Percentiles rank a stretch among this genome's conserved stretches.
These are phyloP conservation scores for Apolygus lucorum DNA, from an alignment of 1,140 invertebrate genomes.

Conservation along the genomic window DNA sequence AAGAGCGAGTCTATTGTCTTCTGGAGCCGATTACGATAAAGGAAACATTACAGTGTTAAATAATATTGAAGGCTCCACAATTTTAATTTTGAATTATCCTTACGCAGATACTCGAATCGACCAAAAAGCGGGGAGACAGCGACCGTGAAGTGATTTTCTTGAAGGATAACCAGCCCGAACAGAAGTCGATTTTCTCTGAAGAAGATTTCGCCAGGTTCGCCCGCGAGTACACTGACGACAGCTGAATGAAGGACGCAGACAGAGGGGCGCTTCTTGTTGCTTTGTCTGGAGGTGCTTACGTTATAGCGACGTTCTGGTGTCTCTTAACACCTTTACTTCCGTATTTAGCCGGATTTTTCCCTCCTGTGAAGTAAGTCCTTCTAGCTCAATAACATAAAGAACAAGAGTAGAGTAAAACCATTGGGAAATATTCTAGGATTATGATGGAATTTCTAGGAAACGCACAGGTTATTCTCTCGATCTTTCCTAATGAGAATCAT, in stretches of 20 bases:
- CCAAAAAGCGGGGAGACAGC: neutral
- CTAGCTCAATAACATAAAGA: too few species aligned
- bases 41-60: too few species aligned
- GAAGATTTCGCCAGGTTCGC: constrained; percentile 46
- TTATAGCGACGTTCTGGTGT: constrained; percentile 57
- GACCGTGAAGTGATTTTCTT: neutral
- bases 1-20: too few species aligned
- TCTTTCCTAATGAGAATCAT: too few species aligned
- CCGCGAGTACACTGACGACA: constrained; percentile 40
- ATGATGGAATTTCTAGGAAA: too few species aligned
- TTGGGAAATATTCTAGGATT: too few species aligned
- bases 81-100: neutral
- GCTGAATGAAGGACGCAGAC: constrained; percentile 30
- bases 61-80: neutral
- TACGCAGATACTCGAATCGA: constrained; percentile 2
- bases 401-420: too few species aligned
- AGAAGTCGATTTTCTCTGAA: constrained; percentile 43
- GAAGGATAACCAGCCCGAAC: constrained; percentile 31
- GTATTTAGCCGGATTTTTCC: constrained; percentile 41
- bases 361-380: constrained; percentile 49
- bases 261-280: constrained; percentile 50
- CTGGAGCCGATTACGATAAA: too few species aligned
- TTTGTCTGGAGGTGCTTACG: constrained; percentile 45
- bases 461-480: too few species aligned
- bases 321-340: constrained; percentile 52